Conservation (phyloP, 2,888 invertebrate genomes). For the Scaeva pyrastri region DNA sequence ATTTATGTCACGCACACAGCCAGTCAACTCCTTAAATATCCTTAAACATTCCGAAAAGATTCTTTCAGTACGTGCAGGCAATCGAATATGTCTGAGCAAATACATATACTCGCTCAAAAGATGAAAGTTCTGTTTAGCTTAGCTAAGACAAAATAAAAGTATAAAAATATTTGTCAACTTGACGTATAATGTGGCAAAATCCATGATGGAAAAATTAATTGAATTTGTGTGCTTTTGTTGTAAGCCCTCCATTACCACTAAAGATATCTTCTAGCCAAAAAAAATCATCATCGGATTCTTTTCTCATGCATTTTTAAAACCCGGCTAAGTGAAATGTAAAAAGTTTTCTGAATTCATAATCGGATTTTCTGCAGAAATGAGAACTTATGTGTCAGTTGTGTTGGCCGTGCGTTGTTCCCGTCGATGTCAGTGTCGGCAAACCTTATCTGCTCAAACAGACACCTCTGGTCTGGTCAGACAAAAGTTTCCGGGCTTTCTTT, state of each 20-base stretch:
- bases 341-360: constrained; percentile 61
- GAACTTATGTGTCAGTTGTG: constrained; percentile 28
- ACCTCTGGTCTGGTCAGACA: background rate
- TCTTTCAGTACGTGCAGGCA: constrained; percentile 52
- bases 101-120: constrained; percentile 18
- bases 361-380: constrained; percentile 42
- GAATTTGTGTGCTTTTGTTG: constrained; percentile 26
- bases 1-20: constrained; percentile 53
- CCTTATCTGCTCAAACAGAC: background rate
- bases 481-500: constrained; percentile 9
- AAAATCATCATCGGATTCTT: constrained; percentile 16
- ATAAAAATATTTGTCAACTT: constrained; percentile 22
- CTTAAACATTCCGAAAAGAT: constrained; percentile 26
- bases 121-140: constrained; percentile 34
- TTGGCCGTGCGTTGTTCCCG: background rate
- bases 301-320: constrained; percentile 38
- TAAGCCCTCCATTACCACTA: background rate
- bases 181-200: constrained; percentile 15
- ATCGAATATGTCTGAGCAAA: constrained; percentile 58
- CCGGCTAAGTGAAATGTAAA: constrained; percentile 37
- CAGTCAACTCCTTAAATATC: constrained; percentile 29
- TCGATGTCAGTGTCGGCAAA: background rate
- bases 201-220: constrained; percentile 24
- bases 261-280: constrained; percentile 1
- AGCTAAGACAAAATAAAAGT: constrained; percentile 38